Evolutionary conservation across 2,888 invertebrate genomes (phyloP), one percentile per base, ranked within the genome.

Genomic region (Acanthosoma haemorrhoidale): DNA sequence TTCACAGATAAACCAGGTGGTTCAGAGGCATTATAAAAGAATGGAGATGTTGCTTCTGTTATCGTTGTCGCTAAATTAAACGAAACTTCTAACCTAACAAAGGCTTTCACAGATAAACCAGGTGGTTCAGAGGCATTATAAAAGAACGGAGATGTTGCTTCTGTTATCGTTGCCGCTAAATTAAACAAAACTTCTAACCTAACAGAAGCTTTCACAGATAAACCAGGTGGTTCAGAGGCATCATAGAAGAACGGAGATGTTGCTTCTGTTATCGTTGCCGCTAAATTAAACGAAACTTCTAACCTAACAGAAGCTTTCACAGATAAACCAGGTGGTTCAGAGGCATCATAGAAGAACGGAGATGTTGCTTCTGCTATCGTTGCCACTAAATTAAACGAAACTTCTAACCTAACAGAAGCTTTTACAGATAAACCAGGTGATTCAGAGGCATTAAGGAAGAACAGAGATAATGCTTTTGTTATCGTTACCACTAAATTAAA

Each of bases 41-140:
- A n/a, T n/a, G n/a, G n/a, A n/a, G n/a, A n/a, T n/a, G n/a, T 70
- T 29, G 64, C 57, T 64, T 63, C 70, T 16, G 25, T 51, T 16
- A 38, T 69, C 2, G 63, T 69, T 15, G 60, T 43, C 60, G 41
- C 43, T 13, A 34, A 32, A 43, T 16, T 57, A 16, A 67, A 67
- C 32, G 67, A 67, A 51, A 67, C 58, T 38, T n/a, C 29, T 5
- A 59, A 71, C 21, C 6, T 57, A 11, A 69, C 60, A 16, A 64
- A 39, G 58, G 18, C 38, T 29, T 39, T 36, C 5, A 16, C 57
- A 25, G 69, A 57, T 4, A 43, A 63, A 5, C n/a, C 67, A 13
- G 29, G 21, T 5, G 29, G 31, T n/a, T n/a, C n/a, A 1, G 59
- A 38, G 18, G 34, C 18, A n/a, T 34, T 43, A 11, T 25, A 32